Percentiles rank a stretch among this genome's conserved stretches.
phyloP scores from a whole-genome alignment of 2,888 invertebrate genomes.

The Tortricodes alternella region DNA sequence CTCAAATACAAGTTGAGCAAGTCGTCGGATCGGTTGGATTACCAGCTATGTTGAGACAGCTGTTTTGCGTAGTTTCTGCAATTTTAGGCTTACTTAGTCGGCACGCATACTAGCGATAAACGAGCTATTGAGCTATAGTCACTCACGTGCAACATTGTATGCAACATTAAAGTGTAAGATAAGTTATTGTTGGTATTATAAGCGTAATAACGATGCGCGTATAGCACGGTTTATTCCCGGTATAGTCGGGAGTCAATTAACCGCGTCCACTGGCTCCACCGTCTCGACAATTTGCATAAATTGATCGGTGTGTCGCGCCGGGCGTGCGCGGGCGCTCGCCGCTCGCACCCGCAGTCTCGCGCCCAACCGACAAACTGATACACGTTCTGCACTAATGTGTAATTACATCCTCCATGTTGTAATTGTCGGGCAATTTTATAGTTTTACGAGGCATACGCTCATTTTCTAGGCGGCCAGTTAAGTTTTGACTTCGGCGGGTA shows the following conservation, averaged over 20 bases:
- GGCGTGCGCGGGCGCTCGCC: constrained; percentile 42
- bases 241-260: constrained; percentile 57
- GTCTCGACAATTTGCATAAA: constrained; percentile 76
- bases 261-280: constrained; percentile 49
- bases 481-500: constrained; percentile 41
- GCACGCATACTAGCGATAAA: not conserved
- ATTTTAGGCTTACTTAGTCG: constrained; percentile 1
- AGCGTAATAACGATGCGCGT: not conserved
- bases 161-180: not conserved
- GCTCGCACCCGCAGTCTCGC: constrained; percentile 70
- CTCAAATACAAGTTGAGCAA: too few species aligned
- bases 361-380: constrained; percentile 76
- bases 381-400: constrained; percentile 72
- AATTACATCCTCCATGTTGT: constrained; percentile 73
- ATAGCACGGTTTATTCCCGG: constrained; percentile 40
- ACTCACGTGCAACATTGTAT: not conserved
- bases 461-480: constrained; percentile 55
- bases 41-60: constrained; percentile 54
- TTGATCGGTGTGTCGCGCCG: constrained; percentile 66
- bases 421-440: constrained; percentile 66
- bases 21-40: too few species aligned
- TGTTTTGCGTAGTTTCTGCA: constrained; percentile 38
- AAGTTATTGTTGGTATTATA: not conserved
- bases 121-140: not conserved
- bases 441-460: constrained; percentile 57